Percentiles rank a stretch among this genome's conserved stretches.
These are phyloP conservation scores for Drosophila falleni DNA, from an alignment of 2,888 invertebrate genomes.

Conservation along the genomic window DNA sequence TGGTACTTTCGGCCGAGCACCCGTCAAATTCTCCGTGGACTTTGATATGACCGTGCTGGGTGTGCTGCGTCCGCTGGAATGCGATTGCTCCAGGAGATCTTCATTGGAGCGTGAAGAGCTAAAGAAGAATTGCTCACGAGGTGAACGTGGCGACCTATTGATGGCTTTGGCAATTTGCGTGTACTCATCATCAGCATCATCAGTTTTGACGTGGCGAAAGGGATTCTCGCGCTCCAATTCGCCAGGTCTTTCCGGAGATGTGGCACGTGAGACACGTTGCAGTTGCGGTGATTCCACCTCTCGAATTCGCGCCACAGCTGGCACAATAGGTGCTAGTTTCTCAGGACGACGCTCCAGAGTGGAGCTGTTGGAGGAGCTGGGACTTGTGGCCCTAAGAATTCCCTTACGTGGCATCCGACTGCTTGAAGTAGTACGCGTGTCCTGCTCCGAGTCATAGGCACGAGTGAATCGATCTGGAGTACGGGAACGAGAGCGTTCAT, in stretches of 20 bases:
- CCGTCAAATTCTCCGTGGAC: slow-evolving; percentile 80
- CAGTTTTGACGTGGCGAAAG: slow-evolving; percentile 71
- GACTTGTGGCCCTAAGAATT: slow-evolving; percentile 84
- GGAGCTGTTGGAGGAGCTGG: slow-evolving; percentile 81
- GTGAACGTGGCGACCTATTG: slow-evolving; percentile 73
- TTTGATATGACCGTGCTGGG: slow-evolving; percentile 70
- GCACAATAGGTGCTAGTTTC: slow-evolving; percentile 75
- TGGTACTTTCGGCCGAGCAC: slow-evolving; percentile 70
- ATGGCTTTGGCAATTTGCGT: slow-evolving; percentile 83
- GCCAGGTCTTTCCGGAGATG: slow-evolving; percentile 55
- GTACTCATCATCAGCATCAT: slow-evolving; percentile 80
- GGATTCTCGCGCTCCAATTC: slow-evolving; percentile 85
- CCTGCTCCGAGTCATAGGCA: slow-evolving; percentile 84
- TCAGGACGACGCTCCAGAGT: slow-evolving; percentile 80
- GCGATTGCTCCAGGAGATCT: slow-evolving; percentile 76
- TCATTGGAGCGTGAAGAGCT: slow-evolving; percentile 82
- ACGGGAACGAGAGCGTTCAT: slow-evolving; percentile 78
- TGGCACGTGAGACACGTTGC: slow-evolving; percentile 71
- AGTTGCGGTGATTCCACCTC: slow-evolving; percentile 83
- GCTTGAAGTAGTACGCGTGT: slow-evolving; percentile 60
- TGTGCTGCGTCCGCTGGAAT: slow-evolving; percentile 66
- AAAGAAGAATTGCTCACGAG: slow-evolving; percentile 78
- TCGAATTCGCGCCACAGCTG: slow-evolving; percentile 83
- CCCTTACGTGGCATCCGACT: slow-evolving; percentile 81
- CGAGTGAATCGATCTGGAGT: slow-evolving; percentile 60